Evolutionary conservation across 1,140 invertebrate species (phyloP).

Genomic region (Pectinophora gossypiella): DNA sequence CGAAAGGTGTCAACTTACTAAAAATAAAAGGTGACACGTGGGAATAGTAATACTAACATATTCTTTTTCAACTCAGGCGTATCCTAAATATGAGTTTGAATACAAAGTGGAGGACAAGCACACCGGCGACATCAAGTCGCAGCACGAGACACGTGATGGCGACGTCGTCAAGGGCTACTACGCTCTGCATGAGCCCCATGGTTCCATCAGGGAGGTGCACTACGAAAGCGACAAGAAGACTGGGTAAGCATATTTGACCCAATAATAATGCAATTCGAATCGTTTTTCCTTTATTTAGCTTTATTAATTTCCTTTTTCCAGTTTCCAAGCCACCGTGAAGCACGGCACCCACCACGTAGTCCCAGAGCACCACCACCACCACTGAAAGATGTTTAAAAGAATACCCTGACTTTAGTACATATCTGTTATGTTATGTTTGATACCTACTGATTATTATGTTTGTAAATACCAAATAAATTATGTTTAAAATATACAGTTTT

Average conservation of each 20-base stretch:
- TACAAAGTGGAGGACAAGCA: slow-evolving; percentile 41
- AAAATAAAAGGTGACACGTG: too few relatives aligned
- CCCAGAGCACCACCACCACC: slow-evolving; percentile 14
- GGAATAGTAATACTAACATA: too few relatives aligned
- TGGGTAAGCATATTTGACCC: slow-evolving; percentile 36
- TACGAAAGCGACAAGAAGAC: slow-evolving; percentile 69
- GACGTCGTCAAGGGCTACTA: slow-evolving; percentile 75
- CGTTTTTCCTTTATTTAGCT: background rate
- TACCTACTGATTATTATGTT: too few relatives aligned
- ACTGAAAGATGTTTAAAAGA: background rate
- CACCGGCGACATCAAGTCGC: slow-evolving; percentile 67
- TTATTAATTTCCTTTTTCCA: slow-evolving; percentile 16
- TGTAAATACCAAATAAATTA: too few relatives aligned
- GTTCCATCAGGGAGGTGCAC: slow-evolving; percentile 66
- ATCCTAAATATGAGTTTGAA: slow-evolving; percentile 45
- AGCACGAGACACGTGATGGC: slow-evolving; percentile 75
- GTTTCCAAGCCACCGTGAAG: slow-evolving; percentile 44
- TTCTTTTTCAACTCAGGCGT: slow-evolving; percentile 31
- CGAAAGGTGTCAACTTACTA: too few relatives aligned
- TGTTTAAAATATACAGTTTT: too few relatives aligned
- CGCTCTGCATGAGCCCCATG: slow-evolving; percentile 73
- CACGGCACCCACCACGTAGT: slow-evolving; percentile 31
- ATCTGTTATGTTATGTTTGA: too few relatives aligned
- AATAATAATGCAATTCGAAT: too few relatives aligned
- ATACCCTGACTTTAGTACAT: too few relatives aligned